phyloP scores from a whole-genome alignment of 2,888 invertebrate species.

The Sesia bembeciformis region DNA sequence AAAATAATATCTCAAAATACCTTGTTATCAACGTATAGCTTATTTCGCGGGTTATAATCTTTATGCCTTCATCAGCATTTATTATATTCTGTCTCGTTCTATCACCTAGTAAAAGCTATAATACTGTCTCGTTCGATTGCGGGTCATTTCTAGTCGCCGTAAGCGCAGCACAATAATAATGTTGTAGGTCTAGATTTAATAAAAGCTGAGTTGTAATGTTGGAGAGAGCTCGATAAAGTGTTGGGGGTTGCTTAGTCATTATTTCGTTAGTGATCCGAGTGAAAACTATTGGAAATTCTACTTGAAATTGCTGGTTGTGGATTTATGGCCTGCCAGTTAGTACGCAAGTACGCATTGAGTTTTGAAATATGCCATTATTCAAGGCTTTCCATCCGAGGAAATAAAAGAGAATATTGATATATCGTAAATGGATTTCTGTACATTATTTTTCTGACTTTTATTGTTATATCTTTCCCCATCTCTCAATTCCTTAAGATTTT shows the following conservation, averaged over 20 bases:
- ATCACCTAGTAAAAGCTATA: constrained; percentile 8
- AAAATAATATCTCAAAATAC: neutral
- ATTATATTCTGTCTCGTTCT: constrained; percentile 6
- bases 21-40: neutral
- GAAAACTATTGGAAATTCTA: constrained; percentile 54
- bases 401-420: too few species aligned
- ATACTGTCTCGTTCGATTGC: constrained; percentile 4
- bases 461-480: too few species aligned
- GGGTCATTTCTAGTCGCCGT: constrained; percentile 27
- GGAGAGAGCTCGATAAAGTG: constrained; percentile 59
- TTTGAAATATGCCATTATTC: neutral
- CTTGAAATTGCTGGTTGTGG: constrained; percentile 48
- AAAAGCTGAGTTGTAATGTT: constrained; percentile 29
- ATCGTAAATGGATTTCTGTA: too few species aligned
- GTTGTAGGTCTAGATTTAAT: constrained; percentile 55
- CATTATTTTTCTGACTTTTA: too few species aligned
- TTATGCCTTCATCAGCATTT: neutral
- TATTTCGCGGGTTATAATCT: neutral
- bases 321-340: constrained; percentile 19
- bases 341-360: neutral
- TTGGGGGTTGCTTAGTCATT: constrained; percentile 47
- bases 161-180: constrained; percentile 47
- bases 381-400: too few species aligned
- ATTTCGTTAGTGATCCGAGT: constrained; percentile 57
- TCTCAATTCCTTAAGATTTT: too few species aligned